Conservation (phyloP, 2,888 invertebrate genomes). For the Dichetophora obliterata region DNA sequence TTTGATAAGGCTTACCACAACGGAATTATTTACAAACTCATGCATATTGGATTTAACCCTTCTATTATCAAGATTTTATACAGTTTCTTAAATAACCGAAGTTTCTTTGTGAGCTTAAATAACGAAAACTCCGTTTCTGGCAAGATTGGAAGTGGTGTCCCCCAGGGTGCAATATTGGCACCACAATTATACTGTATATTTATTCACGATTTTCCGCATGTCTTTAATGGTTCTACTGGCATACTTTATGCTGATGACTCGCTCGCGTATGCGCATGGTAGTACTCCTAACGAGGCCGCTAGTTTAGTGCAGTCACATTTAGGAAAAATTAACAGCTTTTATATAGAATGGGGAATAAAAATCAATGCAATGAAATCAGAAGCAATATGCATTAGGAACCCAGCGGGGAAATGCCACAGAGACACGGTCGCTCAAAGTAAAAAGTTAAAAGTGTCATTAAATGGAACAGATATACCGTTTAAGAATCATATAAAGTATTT, state of each 20-base stretch:
- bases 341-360: slow-evolving; percentile 37
- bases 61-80: slow-evolving; percentile 8
- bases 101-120: slow-evolving; percentile 35
- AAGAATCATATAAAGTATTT: too few species aligned
- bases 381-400: slow-evolving; percentile 37
- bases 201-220: slow-evolving; percentile 41
- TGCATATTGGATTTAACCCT: neutral
- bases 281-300: too few species aligned
- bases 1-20: too few species aligned
- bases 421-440: too few species aligned
- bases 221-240: slow-evolving; percentile 1
- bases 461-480: too few species aligned
- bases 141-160: slow-evolving; percentile 22
- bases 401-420: slow-evolving; percentile 24
- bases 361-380: slow-evolving; percentile 25
- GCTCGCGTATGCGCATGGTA: neutral
- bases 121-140: neutral
- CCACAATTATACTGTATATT: slow-evolving; percentile 38
- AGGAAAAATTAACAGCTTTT: slow-evolving; percentile 9
- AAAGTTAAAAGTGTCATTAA: too few species aligned
- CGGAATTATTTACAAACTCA: neutral
- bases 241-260: slow-evolving; percentile 44
- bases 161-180: slow-evolving; percentile 35
- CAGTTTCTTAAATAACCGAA: neutral
- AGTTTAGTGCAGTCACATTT: too few species aligned